phyloP scores from a whole-genome alignment of 2,888 invertebrate genomes.

The Tiliacea citrago region DNA sequence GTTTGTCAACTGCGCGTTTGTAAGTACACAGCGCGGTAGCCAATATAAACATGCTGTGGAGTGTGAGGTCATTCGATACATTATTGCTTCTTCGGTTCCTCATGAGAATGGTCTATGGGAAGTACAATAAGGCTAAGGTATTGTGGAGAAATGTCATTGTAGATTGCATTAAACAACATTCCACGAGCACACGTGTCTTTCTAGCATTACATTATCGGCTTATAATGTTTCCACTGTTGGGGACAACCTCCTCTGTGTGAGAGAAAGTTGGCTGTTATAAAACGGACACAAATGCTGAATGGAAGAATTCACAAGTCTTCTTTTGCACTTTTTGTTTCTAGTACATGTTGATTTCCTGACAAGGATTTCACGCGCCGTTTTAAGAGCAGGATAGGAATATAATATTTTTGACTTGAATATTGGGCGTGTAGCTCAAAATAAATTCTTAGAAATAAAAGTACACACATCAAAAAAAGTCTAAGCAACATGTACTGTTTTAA shows the following conservation, averaged over 20 bases:
- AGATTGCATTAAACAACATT: constrained; percentile 9
- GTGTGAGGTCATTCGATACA: constrained; percentile 43
- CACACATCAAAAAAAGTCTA: too few species aligned
- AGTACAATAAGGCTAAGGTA: constrained; percentile 14
- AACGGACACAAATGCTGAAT: background rate
- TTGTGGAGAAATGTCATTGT: constrained; percentile 30
- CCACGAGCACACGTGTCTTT: background rate
- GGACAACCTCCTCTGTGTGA: too few species aligned
- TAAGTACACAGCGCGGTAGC: constrained; percentile 40
- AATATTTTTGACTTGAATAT: background rate
- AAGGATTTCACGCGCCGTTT: background rate
- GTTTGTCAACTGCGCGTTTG: constrained; percentile 33
- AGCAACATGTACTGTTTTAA: too few species aligned
- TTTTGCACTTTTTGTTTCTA: background rate
- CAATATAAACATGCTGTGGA: constrained; percentile 29
- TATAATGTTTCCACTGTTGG: background rate
- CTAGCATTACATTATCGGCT: background rate
- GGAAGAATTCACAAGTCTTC: background rate
- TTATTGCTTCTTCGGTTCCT: constrained; percentile 16
- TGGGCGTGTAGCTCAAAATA: background rate
- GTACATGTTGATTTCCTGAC: background rate
- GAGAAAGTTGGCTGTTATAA: background rate
- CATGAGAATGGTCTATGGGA: background rate
- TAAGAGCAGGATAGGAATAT: background rate
- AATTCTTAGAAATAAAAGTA: background rate